Evolutionary conservation across 1,140 invertebrate genomes (phyloP), one percentile per base, ranked within the genome.

Genomic region (Glossosoma conforme): DNA sequence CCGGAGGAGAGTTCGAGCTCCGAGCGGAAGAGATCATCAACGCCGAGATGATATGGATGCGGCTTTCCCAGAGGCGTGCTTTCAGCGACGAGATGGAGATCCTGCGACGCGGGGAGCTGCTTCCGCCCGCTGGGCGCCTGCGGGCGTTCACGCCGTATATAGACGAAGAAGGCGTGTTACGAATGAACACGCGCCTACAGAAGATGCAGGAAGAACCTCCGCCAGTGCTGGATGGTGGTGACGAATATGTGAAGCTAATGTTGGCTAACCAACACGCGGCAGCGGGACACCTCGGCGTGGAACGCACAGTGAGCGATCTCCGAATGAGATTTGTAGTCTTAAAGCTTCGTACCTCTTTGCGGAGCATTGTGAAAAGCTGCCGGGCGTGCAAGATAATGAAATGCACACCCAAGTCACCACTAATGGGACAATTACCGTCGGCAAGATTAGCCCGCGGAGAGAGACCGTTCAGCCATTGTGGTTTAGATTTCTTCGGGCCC

Each of bases 401-500:
- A 10, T 37, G 38, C 20, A 10, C 1, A 6, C 20, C 38, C 13
- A 11, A 41, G 9, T 15, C 15, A 9, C 58, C 54, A 6, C 17
- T 52, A 3, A 62, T 62, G 36, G 51, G 44, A 2, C 18, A 53
- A 3, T 37, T 62, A n/a, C 61, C 59, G 2, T 37, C 25, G 1
- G 57, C 47, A 6, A 21, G 64, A 15, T 17, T 66, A 10, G 46
- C 60, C 2, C 40, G 56, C 20, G 20, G 51, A 21, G 9, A 45
- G 6, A 36, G 58, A 14, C 58, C 65, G 0, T 66, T 65, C 30
- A 58, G 35, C 9, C 52, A 49, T 53, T 3, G 22, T 46, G 59
- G 59, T 11, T 20, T 62, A 0, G 65, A 68, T 33, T 66, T 59
- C 45, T 66, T 65, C 38, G 65, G 64, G 2, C 65, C 65, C 0